Evolutionary conservation across 92 coral and sea anemone genomes (phyloP).

Genomic region (Parazoanthus swiftii): DNA sequence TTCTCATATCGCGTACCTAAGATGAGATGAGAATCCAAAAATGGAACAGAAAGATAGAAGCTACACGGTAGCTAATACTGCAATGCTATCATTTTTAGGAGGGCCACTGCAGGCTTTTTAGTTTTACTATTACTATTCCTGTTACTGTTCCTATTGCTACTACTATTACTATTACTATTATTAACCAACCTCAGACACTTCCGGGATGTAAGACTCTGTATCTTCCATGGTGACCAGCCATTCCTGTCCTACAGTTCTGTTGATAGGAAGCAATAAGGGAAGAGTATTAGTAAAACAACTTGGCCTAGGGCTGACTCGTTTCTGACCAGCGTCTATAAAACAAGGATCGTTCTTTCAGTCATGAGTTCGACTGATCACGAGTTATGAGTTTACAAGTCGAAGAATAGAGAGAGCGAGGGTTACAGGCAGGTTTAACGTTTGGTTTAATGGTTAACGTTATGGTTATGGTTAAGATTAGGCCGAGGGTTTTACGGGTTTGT

Average conservation of each 20-base stretch:
- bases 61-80: background rate
- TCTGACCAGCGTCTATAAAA: background rate
- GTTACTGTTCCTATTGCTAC: no score
- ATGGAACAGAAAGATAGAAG: background rate
- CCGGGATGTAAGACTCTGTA: conserved; percentile 88
- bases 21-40: background rate
- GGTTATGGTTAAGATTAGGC: no score
- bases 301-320: background rate
- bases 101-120: background rate
- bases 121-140: no score
- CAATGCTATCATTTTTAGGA: background rate
- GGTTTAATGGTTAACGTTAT: no score
- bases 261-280: background rate
- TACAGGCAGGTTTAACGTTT: no score
- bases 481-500: no score
- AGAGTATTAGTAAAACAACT: background rate
- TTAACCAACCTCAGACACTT: conserved; percentile 71
- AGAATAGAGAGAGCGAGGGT: no score
- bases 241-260: conserved; percentile 87
- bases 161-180: no score
- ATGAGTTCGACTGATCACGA: no score
- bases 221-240: conserved; percentile 93
- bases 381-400: no score
- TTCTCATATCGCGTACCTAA: no score
- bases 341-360: no score